Base-by-base conservation (phyloP, 2,797 vertebrate genomes). In the Bovichtus diacanthus region DNA sequence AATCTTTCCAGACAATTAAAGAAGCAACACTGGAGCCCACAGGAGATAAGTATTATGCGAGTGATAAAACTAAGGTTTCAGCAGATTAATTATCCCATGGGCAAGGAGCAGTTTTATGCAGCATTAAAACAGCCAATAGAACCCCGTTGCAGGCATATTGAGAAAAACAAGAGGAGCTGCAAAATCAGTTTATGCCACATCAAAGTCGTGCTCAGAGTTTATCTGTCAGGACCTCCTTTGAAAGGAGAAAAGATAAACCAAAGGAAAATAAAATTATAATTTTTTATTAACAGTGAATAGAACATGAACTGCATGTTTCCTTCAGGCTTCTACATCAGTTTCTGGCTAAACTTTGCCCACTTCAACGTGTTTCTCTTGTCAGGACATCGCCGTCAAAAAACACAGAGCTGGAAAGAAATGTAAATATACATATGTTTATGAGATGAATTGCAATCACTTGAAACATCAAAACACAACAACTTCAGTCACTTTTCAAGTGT, bases 1-100 rank as follows among this genome's bases (percentile, higher is more conserved):
- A 68, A 50, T 71, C 62, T 74, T 79, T 70, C 36, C 63, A 58
- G 61, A 54, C 47, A 75, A 86, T 90, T 76, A 80, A 81, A 78
- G 71, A 8, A 38, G n/a, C 51, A 47, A 70, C 76, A 23, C 47
- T 9, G 21, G 36, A 60, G 69, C 62, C 58, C 85, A 39, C 13
- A 2, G 43, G 80, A 69, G 70, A 59, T 71, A 53, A 4, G 38
- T 29, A 34, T 15, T 12, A 53, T 76, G 36, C n/a, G 23, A 13
- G 39, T 41, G 64, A 18, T 71, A 29, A 81, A 82, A 75, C 19
- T 15, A 49, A 74, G 16, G 66, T 64, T 67, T 78, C 78, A 63
- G 82, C 65, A 80, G 65, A 66, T 80, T 82, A 19, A 0, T 5
- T 47, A 15, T 61, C 50, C 68, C 29, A 11, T 27, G 56, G 73